A percentile compares a stretch with the other conserved stretches of the same genome.
These are phyloP conservation scores for Nematopogon swammerdamellus DNA, from an alignment of 2,888 invertebrate species.

Conservation along the genomic window DNA sequence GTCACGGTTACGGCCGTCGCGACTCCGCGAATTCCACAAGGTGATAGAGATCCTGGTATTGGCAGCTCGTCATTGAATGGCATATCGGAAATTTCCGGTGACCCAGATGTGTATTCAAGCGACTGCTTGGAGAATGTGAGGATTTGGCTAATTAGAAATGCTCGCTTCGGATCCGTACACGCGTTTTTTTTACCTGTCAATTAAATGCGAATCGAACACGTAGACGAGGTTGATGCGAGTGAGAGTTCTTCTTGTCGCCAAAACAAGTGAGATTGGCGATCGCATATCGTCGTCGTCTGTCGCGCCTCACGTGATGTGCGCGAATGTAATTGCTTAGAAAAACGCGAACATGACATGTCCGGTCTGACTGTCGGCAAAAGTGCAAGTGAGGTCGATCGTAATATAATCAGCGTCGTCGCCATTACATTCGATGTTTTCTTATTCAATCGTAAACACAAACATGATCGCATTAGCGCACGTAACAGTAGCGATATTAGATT, in stretches of 20 bases:
- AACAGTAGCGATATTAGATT: background rate
- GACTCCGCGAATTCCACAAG: background rate
- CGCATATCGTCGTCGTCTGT: background rate
- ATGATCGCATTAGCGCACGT: background rate
- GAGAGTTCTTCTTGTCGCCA: constrained; percentile 52
- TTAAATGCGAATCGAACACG: constrained; percentile 33
- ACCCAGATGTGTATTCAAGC: constrained; percentile 38
- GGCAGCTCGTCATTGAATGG: constrained; percentile 24
- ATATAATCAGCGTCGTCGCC: constrained; percentile 15
- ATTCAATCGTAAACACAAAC: background rate
- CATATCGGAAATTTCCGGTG: constrained; percentile 48
- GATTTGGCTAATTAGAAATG: constrained; percentile 44
- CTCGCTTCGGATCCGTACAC: constrained; percentile 11
- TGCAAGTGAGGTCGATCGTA: constrained; percentile 38
- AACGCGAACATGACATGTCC: constrained; percentile 29
- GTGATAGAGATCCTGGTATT: constrained; percentile 37
- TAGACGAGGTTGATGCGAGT: constrained; percentile 43
- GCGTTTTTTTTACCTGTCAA: constrained; percentile 45
- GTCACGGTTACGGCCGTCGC: background rate
- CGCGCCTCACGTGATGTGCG: constrained; percentile 9
- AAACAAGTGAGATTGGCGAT: constrained; percentile 49
- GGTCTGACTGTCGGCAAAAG: constrained; percentile 32
- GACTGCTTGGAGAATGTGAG: background rate
- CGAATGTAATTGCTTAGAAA: constrained; percentile 38
- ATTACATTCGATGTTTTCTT: background rate